Evolutionary conservation across 2,888 invertebrate genomes (phyloP).

Genomic region (Clostera curtula): DNA sequence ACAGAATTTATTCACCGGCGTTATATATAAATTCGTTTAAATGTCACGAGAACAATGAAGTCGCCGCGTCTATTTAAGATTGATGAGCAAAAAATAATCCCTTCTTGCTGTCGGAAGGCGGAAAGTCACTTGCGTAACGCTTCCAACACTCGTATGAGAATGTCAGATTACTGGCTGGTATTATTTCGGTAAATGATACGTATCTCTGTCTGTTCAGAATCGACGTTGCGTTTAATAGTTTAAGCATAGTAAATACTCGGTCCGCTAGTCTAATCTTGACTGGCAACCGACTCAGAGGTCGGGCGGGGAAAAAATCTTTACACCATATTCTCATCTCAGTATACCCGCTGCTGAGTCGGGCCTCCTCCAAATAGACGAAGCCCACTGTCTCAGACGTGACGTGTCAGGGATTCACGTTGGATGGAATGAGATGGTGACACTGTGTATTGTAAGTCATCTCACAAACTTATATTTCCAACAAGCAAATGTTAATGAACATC

Average conservation of each 20-base stretch:
- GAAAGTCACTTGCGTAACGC: slow-evolving; percentile 54
- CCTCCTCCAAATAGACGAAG: no score
- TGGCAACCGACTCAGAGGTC: slow-evolving; percentile 40
- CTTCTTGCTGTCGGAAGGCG: slow-evolving; percentile 51
- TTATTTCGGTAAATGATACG: slow-evolving; percentile 69
- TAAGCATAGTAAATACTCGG: slow-evolving; percentile 46
- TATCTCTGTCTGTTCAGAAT: slow-evolving; percentile 55
- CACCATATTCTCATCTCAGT: no score
- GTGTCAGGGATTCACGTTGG: no score
- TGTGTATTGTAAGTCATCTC: no score
- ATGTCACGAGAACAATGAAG: slow-evolving; percentile 71
- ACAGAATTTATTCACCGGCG: slow-evolving; percentile 50
- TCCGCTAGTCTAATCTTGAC: slow-evolving; percentile 50
- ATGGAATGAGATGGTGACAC: no score
- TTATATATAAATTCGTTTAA: slow-evolving; percentile 66
- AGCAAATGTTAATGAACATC: slow-evolving; percentile 46
- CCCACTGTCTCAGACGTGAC: no score
- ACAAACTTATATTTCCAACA: no score
- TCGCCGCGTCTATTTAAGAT: slow-evolving; percentile 64
- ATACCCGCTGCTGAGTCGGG: no score
- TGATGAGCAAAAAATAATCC: slow-evolving; percentile 68
- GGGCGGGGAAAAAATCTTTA: no score
- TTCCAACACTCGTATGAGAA: slow-evolving; percentile 43
- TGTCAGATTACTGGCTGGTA: slow-evolving; percentile 58
- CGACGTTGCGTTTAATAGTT: slow-evolving; percentile 62